phyloP scores from a whole-genome alignment of 2,113 vertebrate genomes.

The Paramisgurnus dabryanus region DNA sequence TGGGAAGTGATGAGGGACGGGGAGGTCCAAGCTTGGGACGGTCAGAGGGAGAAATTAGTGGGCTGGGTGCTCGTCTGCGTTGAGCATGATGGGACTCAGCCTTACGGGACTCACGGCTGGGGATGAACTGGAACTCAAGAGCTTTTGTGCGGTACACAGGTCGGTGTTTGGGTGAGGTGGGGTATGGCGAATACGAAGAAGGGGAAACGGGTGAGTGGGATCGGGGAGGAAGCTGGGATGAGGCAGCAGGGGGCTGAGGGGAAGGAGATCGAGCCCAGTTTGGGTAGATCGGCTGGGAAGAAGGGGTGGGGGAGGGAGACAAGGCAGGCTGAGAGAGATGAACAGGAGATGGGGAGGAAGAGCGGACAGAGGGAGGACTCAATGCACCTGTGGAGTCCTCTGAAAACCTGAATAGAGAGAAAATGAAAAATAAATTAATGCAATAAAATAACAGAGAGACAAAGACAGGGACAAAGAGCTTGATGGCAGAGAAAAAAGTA shows the following conservation, averaged over 20 bases:
- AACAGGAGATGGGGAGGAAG: conserved; percentile 74
- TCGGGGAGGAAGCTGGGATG: conserved; percentile 75
- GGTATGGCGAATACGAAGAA: conserved; percentile 79
- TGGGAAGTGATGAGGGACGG: conserved; percentile 86
- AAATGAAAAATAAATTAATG: conserved; percentile 32
- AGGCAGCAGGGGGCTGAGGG: conserved; percentile 74
- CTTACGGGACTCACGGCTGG: conserved; percentile 76
- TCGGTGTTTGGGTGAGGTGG: conserved; percentile 78
- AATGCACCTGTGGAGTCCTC: conserved; percentile 82
- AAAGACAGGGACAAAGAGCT: conserved; percentile 50
- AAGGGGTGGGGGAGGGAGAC: conserved; percentile 69
- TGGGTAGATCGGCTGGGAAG: conserved; percentile 71
- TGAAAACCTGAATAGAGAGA: conserved; percentile 73
- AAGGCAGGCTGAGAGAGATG: conserved; percentile 76
- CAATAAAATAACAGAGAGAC: conserved; percentile 34
- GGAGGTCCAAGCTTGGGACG: conserved; percentile 81
- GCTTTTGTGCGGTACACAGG: conserved; percentile 78
- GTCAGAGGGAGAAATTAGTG: conserved; percentile 83
- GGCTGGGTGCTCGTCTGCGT: conserved; percentile 85
- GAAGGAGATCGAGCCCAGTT: conserved; percentile 75
- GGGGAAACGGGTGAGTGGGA: conserved; percentile 79
- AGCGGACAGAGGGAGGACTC: conserved; percentile 80
- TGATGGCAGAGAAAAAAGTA: conserved; percentile 47
- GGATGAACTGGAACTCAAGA: conserved; percentile 79
- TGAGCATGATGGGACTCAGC: conserved; percentile 74